Conservation (phyloP, 2,888 invertebrate genomes). For the Apamea epomidion region DNA sequence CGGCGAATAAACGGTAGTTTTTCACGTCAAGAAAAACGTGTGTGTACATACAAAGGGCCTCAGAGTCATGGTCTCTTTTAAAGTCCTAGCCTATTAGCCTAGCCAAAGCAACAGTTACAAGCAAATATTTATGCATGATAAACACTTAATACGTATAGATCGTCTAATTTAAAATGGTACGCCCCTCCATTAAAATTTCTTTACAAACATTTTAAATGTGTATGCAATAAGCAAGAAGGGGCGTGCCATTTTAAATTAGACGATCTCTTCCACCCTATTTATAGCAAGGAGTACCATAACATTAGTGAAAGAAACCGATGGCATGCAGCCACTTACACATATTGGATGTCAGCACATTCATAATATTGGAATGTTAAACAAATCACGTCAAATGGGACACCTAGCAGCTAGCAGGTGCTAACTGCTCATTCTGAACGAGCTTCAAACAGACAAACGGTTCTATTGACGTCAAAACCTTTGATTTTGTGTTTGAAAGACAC, state of each 20-base stretch:
- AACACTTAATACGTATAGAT: not conserved
- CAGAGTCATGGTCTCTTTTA: not conserved
- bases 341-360: constrained; percentile 51
- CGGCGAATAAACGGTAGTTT: too few relatives aligned
- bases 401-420: constrained; percentile 44
- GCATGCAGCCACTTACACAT: constrained; percentile 22
- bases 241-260: too few relatives aligned
- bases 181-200: too few relatives aligned
- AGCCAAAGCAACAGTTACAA: not conserved
- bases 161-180: too few relatives aligned
- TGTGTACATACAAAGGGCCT: too few relatives aligned
- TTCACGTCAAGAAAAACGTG: too few relatives aligned
- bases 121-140: not conserved
- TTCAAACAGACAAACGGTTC: constrained; percentile 30
- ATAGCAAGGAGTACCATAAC: constrained; percentile 19
- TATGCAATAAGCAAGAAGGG: too few relatives aligned
- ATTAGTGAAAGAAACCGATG: constrained; percentile 36
- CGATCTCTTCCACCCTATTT: constrained; percentile 18
- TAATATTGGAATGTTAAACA: constrained; percentile 60
- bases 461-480: constrained; percentile 38
- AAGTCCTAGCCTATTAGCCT: not conserved
- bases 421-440: constrained; percentile 31
- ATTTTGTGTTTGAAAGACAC: constrained; percentile 34
- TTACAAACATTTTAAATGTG: too few relatives aligned
- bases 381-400: constrained; percentile 46